These are phyloP conservation scores for Papilio glaucus DNA, from an alignment of 1,140 invertebrate species.

Conservation along the genomic window DNA sequence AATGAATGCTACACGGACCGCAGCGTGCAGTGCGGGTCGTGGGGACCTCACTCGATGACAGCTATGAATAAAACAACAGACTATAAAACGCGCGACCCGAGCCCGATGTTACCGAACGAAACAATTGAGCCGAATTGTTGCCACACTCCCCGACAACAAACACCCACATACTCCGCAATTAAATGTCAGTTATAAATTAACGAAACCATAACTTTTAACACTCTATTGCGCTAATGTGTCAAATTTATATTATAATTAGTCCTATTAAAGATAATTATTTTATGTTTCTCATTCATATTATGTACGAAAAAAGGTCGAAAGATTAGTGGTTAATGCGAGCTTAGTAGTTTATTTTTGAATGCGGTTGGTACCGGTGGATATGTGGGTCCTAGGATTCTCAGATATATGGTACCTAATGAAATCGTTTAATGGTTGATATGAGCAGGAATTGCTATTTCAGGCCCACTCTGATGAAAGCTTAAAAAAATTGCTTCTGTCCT, in stretches of 20 bases:
- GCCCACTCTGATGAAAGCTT: no score
- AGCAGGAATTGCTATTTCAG: no score
- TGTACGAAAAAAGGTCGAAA: no score
- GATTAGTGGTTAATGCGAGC: no score
- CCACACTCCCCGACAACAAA: slow-evolving; percentile 2
- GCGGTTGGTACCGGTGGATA: no score
- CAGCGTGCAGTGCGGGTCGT: neutral
- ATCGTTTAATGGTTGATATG: no score
- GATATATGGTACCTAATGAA: no score
- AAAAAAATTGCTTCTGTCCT: no score
- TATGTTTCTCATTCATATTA: neutral
- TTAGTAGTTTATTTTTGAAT: no score
- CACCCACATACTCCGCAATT: slow-evolving; percentile 32
- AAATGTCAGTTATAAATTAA: slow-evolving; percentile 7
- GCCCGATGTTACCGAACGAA: neutral
- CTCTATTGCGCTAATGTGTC: slow-evolving; percentile 12
- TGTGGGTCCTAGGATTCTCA: no score
- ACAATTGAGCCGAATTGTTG: slow-evolving; percentile 32
- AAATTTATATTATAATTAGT: slow-evolving; percentile 8
- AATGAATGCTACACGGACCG: slow-evolving; percentile 7
- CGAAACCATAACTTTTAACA: slow-evolving; percentile 25
- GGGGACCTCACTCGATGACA: slow-evolving; percentile 30
- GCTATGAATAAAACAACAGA: slow-evolving; percentile 35
- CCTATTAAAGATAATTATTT: neutral
- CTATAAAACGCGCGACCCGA: slow-evolving; percentile 20